Evolutionary conservation across 2,113 vertebrate genomes (phyloP), one percentile per base, ranked within the genome.

Genomic region (Hippocampus guttulatus): DNA sequence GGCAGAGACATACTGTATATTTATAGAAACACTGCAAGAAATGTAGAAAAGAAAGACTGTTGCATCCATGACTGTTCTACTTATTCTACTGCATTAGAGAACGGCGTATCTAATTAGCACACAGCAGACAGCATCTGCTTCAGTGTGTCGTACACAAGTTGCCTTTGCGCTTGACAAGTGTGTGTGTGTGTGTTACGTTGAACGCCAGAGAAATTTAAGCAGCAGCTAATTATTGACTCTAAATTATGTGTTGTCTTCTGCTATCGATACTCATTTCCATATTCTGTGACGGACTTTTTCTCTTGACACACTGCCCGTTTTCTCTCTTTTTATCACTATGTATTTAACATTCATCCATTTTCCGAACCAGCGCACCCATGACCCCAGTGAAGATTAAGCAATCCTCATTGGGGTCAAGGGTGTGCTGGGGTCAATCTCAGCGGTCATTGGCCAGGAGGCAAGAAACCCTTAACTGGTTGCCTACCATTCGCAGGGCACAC

Each of bases 211-310:
- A 58, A 61, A 74, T 40, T 65, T 80, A 68, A 70, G 74, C 74
- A 79, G 73, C 65, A 63, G 62, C 74, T 73, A 82, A 82, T 82
- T 75, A 68, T 63, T 73, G 63, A 85, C 75, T 71, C 67, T 76
- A 61, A 60, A 64, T 69, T 63, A 12, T 66, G 54, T 72, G 64
- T 63, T n/a, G 70, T 60, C n/a, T 25, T 63, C 54, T 67, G 60
- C 65, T 30, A 43, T 68, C 75, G 40, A 49, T 66, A 67, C 41
- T 43, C 23, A 45, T 38, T 40, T 52, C 30, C 11, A 63, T 23
- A 51, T 43, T 41, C 27, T 64, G 9, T 45, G 10, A 3, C 30
- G 30, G 12, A 27, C n/a, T 38, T 20, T 51, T n/a, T n/a, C 16
- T 57, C 45, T 41, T 25, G 11, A 58, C 55, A 58, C 12, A 15